Percentiles rank a stretch among this genome's conserved stretches.
Evolutionary conservation across 2,888 invertebrate species (phyloP).

Genomic region (Xestobium rufovillosum): DNA sequence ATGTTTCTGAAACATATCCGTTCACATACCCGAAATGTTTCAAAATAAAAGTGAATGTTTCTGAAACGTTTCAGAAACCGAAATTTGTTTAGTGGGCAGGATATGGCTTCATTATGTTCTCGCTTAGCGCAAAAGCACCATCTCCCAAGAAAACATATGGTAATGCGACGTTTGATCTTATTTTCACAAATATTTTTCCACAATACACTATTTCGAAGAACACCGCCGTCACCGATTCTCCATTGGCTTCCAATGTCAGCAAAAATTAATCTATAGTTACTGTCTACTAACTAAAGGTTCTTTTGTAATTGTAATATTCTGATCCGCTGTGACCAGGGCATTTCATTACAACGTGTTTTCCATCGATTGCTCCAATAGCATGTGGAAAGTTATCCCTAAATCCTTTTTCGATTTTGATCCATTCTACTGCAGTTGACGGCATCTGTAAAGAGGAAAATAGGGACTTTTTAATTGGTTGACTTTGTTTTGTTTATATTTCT

Average conservation of each 20-base stretch:
- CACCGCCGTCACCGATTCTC: conserved; percentile 25
- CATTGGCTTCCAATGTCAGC: conserved; percentile 30
- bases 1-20: too few relatives aligned
- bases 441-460: conserved; percentile 11
- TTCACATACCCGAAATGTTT: too few relatives aligned
- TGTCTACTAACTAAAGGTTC: conserved; percentile 24
- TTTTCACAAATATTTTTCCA: conserved; percentile 14
- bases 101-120: conserved; percentile 23
- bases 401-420: conserved; percentile 13
- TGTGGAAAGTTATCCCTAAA: conserved; percentile 20
- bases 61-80: too few relatives aligned
- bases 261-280: conserved; percentile 28
- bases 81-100: conserved; percentile 19
- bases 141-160: conserved; percentile 22
- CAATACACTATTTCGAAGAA: conserved; percentile 18
- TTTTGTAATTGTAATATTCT: conserved; percentile 30
- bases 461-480: too few relatives aligned
- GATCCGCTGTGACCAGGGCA: conserved; percentile 23
- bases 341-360: conserved; percentile 28
- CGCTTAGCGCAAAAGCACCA: conserved; percentile 18
- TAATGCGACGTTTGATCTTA: conserved; percentile 10
- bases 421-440: conserved; percentile 7
- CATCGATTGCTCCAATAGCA: conserved; percentile 28
- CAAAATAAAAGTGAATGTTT: too few relatives aligned
- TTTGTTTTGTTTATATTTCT: too few relatives aligned